Conservation (phyloP, 2,888 invertebrate genomes). For the Cylindroiulus punctatus region DNA sequence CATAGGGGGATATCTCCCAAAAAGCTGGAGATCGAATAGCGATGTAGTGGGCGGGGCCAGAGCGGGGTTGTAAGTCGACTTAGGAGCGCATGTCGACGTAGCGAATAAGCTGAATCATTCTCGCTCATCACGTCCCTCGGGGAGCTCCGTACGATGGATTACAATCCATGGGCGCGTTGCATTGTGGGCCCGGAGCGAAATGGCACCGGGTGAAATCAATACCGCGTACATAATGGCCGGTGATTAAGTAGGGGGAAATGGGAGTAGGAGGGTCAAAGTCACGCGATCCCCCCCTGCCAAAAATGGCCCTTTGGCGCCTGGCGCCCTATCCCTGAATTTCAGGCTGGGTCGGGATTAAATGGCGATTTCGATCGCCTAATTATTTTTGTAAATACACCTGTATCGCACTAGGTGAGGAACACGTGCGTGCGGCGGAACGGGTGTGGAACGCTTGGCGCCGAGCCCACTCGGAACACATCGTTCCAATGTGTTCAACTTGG, state of each 20-base stretch:
- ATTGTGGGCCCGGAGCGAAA: constrained; percentile 19
- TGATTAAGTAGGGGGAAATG: constrained; percentile 8
- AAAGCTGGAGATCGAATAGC: too few relatives aligned
- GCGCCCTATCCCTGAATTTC: neutral
- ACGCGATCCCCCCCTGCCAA: constrained; percentile 24
- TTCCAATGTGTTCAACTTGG: neutral
- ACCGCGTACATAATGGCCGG: constrained; percentile 9
- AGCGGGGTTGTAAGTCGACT: neutral
- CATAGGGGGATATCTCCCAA: too few relatives aligned
- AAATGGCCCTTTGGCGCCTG: too few relatives aligned
- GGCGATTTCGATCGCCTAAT: constrained; percentile 21
- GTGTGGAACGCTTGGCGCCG: neutral
- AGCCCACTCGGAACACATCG: neutral
- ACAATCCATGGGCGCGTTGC: constrained; percentile 25
- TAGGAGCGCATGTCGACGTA: neutral
- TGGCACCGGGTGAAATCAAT: constrained; percentile 26
- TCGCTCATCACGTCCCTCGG: neutral
- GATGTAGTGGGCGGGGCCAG: too few relatives aligned
- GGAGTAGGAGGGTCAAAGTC: constrained; percentile 11
- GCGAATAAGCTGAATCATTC: constrained; percentile 25
- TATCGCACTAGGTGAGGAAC: neutral
- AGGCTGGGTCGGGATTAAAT: neutral
- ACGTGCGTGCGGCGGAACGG: constrained; percentile 23
- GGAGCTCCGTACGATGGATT: constrained; percentile 26
- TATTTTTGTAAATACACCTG: neutral